phyloP scores from a whole-genome alignment of 2,888 invertebrate species.

The Drosophila infuscata region DNA sequence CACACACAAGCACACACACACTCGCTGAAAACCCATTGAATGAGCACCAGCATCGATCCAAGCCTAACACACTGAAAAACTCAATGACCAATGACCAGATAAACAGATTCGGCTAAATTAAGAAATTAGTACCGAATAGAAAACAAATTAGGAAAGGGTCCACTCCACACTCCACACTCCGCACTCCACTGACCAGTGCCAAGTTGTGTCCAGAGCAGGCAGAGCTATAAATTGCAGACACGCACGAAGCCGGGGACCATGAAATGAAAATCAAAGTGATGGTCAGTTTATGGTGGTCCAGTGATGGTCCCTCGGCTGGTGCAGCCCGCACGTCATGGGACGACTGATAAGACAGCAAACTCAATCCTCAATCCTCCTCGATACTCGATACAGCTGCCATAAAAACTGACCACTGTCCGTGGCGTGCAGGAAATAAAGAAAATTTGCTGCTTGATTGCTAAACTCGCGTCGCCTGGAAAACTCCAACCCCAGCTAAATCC shows the following conservation, averaged over 20 bases:
- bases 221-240: constrained; percentile 50
- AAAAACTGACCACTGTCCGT: constrained; percentile 73
- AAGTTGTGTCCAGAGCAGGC: constrained; percentile 2
- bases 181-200: neutral
- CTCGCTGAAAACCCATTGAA: constrained; percentile 27
- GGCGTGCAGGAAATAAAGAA: constrained; percentile 62
- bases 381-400: constrained; percentile 57
- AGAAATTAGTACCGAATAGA: constrained; percentile 80
- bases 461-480: constrained; percentile 7
- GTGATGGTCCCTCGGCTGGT: constrained; percentile 14
- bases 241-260: constrained; percentile 40
- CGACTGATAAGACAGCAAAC: constrained; percentile 55
- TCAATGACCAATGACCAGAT: constrained; percentile 51
- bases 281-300: constrained; percentile 79
- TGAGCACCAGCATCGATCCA: constrained; percentile 64
- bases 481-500: constrained; percentile 18
- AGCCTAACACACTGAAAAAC: constrained; percentile 54
- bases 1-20: constrained; percentile 21
- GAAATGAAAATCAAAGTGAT: constrained; percentile 74
- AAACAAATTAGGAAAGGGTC: constrained; percentile 81
- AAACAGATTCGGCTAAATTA: constrained; percentile 63
- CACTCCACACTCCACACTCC: constrained; percentile 5
- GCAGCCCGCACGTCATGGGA: constrained; percentile 50
- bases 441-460: constrained; percentile 64
- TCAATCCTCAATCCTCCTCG: constrained; percentile 16